Evolutionary conservation across 2,113 vertebrate species (phyloP).

Genomic region (Lipotes vexillifer): DNA sequence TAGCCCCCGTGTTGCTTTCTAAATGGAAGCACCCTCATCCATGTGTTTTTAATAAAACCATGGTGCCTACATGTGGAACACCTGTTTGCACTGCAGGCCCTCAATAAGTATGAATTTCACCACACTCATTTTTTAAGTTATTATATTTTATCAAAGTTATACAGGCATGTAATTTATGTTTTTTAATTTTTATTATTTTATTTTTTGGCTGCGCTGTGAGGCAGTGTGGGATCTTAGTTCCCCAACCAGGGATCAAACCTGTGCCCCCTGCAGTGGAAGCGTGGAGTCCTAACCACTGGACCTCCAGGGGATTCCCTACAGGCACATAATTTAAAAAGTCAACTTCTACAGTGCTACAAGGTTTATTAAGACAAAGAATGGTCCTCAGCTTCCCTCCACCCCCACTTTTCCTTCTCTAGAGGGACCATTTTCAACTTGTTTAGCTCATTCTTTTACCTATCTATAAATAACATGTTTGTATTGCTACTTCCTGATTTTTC

Average conservation of each 20-base stretch:
- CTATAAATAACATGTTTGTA: constrained; percentile 31
- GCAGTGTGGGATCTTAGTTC: too few relatives aligned
- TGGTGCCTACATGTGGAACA: fast-evolving
- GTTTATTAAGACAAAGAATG: not conserved
- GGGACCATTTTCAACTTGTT: not conserved
- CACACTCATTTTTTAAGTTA: not conserved
- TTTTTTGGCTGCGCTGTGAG: too few relatives aligned
- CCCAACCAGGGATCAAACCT: too few relatives aligned
- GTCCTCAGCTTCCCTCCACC: not conserved
- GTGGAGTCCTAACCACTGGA: too few relatives aligned
- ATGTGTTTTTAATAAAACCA: fast-evolving
- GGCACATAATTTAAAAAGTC: not conserved
- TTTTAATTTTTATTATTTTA: too few relatives aligned
- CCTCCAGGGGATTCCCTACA: too few relatives aligned
- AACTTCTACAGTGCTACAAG: not conserved
- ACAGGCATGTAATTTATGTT: not conserved
- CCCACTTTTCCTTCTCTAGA: not conserved
- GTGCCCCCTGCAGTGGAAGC: too few relatives aligned
- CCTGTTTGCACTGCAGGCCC: not conserved
- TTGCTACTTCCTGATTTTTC: constrained; percentile 38
- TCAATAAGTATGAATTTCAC: not conserved
- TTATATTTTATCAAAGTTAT: not conserved
- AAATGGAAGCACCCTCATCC: not conserved
- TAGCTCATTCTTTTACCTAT: constrained; percentile 24
- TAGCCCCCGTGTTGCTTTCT: not conserved